phyloP scores from a whole-genome alignment of 2,113 vertebrate species.

The Bos javanicus region DNA sequence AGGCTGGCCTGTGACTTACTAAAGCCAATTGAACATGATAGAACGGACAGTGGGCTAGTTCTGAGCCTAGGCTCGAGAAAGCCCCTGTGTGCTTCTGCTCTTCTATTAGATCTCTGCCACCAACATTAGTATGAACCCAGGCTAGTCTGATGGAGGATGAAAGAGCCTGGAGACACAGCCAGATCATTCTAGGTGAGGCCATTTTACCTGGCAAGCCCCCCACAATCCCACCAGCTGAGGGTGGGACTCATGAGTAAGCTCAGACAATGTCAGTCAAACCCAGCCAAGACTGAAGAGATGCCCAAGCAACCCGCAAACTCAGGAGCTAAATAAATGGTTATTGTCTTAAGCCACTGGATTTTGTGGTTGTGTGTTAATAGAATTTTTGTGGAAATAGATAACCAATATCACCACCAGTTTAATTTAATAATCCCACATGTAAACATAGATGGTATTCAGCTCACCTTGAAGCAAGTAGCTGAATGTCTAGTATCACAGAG shows the following conservation, averaged over 20 bases:
- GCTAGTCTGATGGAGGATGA: neutral
- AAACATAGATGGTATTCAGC: conserved; percentile 33
- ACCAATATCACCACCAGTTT: conserved; percentile 29
- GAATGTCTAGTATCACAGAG: neutral
- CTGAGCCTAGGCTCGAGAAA: neutral
- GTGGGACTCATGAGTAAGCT: neutral
- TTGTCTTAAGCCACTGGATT: conserved; percentile 59
- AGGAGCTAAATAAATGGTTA: conserved; percentile 51
- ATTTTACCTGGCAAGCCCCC: neutral
- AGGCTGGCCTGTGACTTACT: neutral
- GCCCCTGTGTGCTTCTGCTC: neutral
- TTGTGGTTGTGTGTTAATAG: conserved; percentile 56
- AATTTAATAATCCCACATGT: conserved; percentile 27
- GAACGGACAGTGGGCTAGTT: neutral
- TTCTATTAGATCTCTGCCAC: conserved; percentile 1
- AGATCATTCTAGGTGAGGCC: conserved; percentile 35
- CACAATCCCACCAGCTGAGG: conserved; percentile 32
- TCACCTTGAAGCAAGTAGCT: neutral
- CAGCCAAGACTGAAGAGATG: conserved; percentile 24
- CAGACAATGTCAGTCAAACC: conserved; percentile 38
- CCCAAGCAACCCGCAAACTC: conserved; percentile 46
- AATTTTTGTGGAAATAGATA: conserved; percentile 63
- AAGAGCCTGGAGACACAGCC: neutral
- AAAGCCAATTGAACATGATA: neutral
- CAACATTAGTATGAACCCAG: neutral